phyloP scores from a whole-genome alignment of 2,113 vertebrate species.

The Cyanocitta stelleri region DNA sequence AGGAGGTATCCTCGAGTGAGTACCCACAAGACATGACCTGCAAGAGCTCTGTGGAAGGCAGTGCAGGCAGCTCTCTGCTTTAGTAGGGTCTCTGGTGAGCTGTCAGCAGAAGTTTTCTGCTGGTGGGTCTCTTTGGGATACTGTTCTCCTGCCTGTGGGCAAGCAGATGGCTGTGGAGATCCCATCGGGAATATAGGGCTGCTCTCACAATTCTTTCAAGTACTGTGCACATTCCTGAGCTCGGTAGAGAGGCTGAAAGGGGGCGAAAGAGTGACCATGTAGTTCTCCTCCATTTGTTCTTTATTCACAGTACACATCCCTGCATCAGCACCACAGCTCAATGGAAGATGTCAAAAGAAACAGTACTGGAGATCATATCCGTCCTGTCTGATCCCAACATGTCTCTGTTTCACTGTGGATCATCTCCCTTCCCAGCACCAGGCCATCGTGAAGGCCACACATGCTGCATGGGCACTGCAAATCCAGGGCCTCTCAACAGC shows the following conservation, averaged over 20 bases:
- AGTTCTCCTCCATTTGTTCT: not conserved
- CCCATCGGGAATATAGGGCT: not conserved
- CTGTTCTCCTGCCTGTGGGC: not conserved
- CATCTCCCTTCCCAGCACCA: not conserved
- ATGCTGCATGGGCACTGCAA: not conserved
- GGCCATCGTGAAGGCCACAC: rapidly evolving
- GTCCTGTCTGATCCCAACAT: not conserved
- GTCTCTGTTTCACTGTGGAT: not conserved
- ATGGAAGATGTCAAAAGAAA: not conserved
- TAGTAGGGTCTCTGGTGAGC: not conserved
- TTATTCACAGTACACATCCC: not conserved
- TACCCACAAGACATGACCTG: rapidly evolving
- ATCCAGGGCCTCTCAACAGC: not conserved
- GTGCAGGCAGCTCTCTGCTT: not conserved
- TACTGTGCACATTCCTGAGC: not conserved
- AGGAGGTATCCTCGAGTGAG: not conserved
- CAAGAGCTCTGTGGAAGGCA: not conserved
- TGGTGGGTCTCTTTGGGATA: not conserved
- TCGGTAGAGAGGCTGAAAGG: not conserved
- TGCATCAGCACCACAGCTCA: not conserved
- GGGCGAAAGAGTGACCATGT: not conserved
- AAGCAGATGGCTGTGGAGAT: not conserved
- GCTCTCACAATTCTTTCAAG: not conserved
- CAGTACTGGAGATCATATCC: not conserved
- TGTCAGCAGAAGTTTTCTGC: not conserved